A percentile compares a stretch with the other conserved stretches of the same genome.
Evolutionary conservation across 2,113 vertebrate genomes (phyloP).

Genomic region (Cacatua alba): DNA sequence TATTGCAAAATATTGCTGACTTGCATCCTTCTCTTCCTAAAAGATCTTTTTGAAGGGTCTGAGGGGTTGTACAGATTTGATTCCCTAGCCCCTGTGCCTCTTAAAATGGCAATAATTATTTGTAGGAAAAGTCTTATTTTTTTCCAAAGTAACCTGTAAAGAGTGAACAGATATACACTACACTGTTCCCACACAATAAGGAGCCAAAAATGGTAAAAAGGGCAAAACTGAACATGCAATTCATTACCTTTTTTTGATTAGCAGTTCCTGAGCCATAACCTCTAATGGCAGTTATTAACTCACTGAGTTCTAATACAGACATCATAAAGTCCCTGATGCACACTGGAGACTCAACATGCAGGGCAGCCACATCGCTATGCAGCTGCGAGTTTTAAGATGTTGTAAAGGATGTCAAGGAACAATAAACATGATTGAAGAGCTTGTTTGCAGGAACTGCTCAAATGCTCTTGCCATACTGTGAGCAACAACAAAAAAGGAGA

Average conservation of each 20-base stretch:
- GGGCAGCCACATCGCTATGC: background rate
- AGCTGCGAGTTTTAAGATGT: background rate
- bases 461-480: background rate
- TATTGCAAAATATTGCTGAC: background rate
- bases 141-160: background rate
- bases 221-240: background rate
- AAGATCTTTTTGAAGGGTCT: too few relatives aligned
- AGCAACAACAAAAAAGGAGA: background rate
- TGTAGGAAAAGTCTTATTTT: background rate
- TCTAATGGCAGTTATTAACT: slow-evolving; percentile 40
- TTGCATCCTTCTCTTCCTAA: background rate
- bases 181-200: background rate
- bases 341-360: background rate
- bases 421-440: slow-evolving; percentile 21
- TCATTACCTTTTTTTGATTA: slow-evolving; percentile 56
- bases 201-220: background rate
- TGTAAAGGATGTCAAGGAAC: background rate
- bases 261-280: slow-evolving; percentile 28
- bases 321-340: background rate
- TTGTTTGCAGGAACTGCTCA: background rate
- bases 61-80: background rate
- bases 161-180: background rate
- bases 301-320: background rate
- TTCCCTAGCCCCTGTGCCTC: background rate
- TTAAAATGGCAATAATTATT: background rate